phyloP scores from a whole-genome alignment of 1,140 invertebrate species.

The Dendroctonus ponderosae region DNA sequence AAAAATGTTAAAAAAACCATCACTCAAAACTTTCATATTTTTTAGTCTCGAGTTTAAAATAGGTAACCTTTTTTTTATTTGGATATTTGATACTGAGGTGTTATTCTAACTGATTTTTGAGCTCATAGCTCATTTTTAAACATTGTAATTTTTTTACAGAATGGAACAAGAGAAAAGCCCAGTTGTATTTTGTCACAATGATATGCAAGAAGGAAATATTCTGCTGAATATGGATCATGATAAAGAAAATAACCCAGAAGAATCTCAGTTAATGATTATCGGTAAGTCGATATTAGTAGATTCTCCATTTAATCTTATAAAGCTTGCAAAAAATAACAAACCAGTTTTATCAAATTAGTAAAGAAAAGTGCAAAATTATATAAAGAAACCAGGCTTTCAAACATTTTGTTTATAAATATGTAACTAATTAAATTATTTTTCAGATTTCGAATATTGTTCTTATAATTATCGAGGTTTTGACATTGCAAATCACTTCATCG shows the following conservation, averaged over 20 bases:
- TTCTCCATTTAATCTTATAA: too few relatives aligned
- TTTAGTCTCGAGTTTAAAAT: not conserved
- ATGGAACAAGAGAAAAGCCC: constrained; percentile 67
- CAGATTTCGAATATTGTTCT: constrained; percentile 93
- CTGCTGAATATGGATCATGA: constrained; percentile 56
- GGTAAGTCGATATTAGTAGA: too few relatives aligned
- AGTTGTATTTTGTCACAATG: constrained; percentile 96
- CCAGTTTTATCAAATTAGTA: too few relatives aligned
- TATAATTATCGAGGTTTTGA: constrained; percentile 95
- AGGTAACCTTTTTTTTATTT: too few relatives aligned
- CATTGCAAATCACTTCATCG: constrained; percentile 93
- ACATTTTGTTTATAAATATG: not conserved
- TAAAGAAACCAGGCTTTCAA: not conserved
- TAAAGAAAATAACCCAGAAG: constrained; percentile 43
- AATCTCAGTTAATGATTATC: constrained; percentile 46
- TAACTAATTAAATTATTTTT: constrained; percentile 23
- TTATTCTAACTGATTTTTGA: too few relatives aligned
- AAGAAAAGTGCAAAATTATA: too few relatives aligned
- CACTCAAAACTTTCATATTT: not conserved
- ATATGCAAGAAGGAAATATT: constrained; percentile 89
- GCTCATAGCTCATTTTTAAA: not conserved
- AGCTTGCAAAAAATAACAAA: too few relatives aligned
- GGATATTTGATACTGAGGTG: too few relatives aligned
- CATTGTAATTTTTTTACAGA: constrained; percentile 38
- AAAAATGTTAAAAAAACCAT: too few relatives aligned